Evolutionary conservation across 2,797 vertebrate species (phyloP).

Genomic region (Sphaeramia orbicularis): DNA sequence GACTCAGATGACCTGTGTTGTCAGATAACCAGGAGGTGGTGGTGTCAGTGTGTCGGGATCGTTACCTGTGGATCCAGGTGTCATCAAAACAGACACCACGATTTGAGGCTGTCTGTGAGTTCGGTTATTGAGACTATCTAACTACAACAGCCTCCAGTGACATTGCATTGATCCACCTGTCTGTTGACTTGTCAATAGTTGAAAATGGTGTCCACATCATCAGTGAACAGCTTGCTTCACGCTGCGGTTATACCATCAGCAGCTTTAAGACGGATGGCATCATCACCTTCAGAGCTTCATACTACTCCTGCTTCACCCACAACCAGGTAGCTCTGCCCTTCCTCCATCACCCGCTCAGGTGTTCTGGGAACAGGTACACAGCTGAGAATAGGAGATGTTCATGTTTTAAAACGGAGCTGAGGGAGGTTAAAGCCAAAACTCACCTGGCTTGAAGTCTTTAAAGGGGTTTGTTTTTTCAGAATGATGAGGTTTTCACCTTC

Average conservation of each 20-base stretch:
- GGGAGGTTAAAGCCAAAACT: too few species aligned
- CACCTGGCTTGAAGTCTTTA: too few species aligned
- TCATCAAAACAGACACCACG: slow-evolving; percentile 28
- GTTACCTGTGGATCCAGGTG: slow-evolving; percentile 69
- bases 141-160: too few species aligned
- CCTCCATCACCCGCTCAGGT: background rate
- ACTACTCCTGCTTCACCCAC: slow-evolving; percentile 77
- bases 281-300: slow-evolving; percentile 76
- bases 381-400: too few species aligned
- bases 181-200: slow-evolving; percentile 29
- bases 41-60: slow-evolving; percentile 68
- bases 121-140: too few species aligned
- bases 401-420: too few species aligned
- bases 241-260: slow-evolving; percentile 79
- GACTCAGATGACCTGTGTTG: background rate
- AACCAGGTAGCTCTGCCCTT: slow-evolving; percentile 52
- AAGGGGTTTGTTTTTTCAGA: slow-evolving; percentile 48
- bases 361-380: too few species aligned
- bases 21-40: slow-evolving; percentile 10
- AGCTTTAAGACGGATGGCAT: slow-evolving; percentile 46
- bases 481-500: slow-evolving; percentile 78
- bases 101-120: slow-evolving; percentile 74
- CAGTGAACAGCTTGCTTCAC: slow-evolving; percentile 28
- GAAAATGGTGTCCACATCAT: slow-evolving; percentile 50
- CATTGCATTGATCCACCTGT: background rate